phyloP scores from a whole-genome alignment of 1,140 invertebrate genomes.

The Battus philenor region DNA sequence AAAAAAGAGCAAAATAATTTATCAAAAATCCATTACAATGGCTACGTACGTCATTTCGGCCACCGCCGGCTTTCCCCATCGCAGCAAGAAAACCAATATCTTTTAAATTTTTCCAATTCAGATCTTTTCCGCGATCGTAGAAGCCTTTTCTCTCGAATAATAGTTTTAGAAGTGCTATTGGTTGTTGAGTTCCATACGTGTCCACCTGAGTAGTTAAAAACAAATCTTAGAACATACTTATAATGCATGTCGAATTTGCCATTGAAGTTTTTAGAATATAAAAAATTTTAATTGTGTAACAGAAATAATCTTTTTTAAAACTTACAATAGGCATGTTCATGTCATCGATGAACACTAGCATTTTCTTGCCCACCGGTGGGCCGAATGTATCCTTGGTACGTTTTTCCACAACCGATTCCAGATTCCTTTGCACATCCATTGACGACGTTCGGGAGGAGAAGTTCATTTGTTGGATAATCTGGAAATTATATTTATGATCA shows the following conservation, averaged over 20 bases:
- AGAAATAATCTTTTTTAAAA: too few species aligned
- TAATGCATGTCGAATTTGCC: too few species aligned
- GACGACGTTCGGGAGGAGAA: conserved; percentile 94
- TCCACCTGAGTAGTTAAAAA: conserved; percentile 77
- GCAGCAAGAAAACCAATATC: conserved; percentile 89
- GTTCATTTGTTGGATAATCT: conserved; percentile 87
- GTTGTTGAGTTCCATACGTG: conserved; percentile 94
- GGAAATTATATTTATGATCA: conserved; percentile 19
- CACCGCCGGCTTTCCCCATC: conserved; percentile 90
- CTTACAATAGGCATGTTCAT: conserved; percentile 94
- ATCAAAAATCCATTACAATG: too few species aligned
- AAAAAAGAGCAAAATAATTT: too few species aligned
- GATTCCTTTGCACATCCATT: conserved; percentile 89
- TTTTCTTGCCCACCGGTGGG: conserved; percentile 89
- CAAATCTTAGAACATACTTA: too few species aligned
- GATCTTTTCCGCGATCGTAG: conserved; percentile 92
- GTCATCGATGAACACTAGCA: conserved; percentile 94
- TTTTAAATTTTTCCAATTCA: conserved; percentile 91
- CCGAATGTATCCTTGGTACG: conserved; percentile 92
- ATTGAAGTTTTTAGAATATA: too few species aligned
- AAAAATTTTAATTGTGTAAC: too few species aligned
- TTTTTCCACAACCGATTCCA: conserved; percentile 92
- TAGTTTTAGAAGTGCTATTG: conserved; percentile 91
- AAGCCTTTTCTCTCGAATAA: conserved; percentile 90
- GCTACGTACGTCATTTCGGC: conserved; percentile 84